Base-by-base conservation (phyloP, 2,113 vertebrate genomes). In the Nymphicus hollandicus region DNA sequence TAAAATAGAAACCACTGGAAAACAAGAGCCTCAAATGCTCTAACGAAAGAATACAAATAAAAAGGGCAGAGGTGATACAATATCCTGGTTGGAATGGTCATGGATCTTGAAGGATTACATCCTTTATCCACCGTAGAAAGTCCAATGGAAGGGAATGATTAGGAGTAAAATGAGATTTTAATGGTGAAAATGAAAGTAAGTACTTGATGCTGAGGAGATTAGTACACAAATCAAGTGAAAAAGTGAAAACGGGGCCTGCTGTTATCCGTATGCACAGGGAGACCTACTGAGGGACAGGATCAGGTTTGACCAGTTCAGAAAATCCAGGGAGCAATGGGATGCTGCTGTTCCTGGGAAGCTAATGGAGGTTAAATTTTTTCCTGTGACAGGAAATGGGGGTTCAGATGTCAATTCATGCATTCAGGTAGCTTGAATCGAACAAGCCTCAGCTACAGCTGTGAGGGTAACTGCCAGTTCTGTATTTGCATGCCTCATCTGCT, bases 241-340 rank as follows among this genome's bases (percentile, higher is more conserved):
- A 63, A 66, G 35, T 2, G 4, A 69, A 79, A 76, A 50, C 35
- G 4, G 1, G 8, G 3, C 25, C 46, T 1, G 0, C 20, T n/a
- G n/a, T 76, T 66, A 10, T 17, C 73, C 60, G 13, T 53, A 14
- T 70, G 28, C 16, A 20, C 33, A 55, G 29, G 64, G 47, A 39
- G n/a, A 63, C 33, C 16, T 73, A 17, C 29, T 5, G 8, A n/a
- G 18, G 6, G 22, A 20, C 17, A 46, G 43, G 29, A 81, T 91
- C 37, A 46, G 9, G 17, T 82, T 49, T 60, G 61, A 64, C 37
- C 13, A 33, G 43, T 86, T 60, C 13, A n/a, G 81, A 68, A 90
- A 44, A 79, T 33, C 18, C 15, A 29, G 50, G 29, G 20, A 37
- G n/a, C 35, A 25, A 47, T 35, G 6, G 16, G 17, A 47, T 68